phyloP scores from a whole-genome alignment of 2,888 invertebrate genomes.

The Athalia rosae region DNA sequence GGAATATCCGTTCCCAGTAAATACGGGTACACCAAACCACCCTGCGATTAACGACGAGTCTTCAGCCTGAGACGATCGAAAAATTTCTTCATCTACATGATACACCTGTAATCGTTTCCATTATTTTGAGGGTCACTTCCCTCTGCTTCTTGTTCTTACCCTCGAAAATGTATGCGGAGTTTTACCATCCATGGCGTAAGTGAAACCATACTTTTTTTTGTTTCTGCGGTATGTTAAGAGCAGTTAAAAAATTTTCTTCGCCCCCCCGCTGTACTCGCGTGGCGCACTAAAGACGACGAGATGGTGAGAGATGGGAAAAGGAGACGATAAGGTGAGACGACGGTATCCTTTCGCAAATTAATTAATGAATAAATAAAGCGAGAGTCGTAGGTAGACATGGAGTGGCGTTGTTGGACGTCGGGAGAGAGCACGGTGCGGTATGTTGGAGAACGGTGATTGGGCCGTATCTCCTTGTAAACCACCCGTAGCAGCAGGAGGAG shows the following conservation, averaged over 20 bases:
- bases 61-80: neutral
- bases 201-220: conserved; percentile 2
- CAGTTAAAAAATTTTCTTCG: conserved; percentile 31
- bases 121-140: neutral
- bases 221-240: conserved; percentile 5
- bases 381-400: conserved; percentile 40
- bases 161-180: neutral
- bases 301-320: neutral
- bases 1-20: too few species aligned
- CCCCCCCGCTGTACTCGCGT: neutral
- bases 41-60: too few species aligned
- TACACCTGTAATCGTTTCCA: too few species aligned
- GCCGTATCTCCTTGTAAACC: conserved; percentile 58
- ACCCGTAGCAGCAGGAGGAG: conserved; percentile 47
- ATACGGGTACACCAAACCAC: too few species aligned
- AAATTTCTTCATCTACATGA: neutral
- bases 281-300: conserved; percentile 19
- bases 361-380: conserved; percentile 49
- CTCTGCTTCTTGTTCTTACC: conserved; percentile 11
- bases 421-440: conserved; percentile 25
- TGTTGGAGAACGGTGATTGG: conserved; percentile 52
- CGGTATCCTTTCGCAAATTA: conserved; percentile 48
- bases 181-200: conserved; percentile 11
- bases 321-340: conserved; percentile 22
- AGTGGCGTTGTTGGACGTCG: neutral